Evolutionary conservation across 1,140 invertebrate species (phyloP), one percentile per base, ranked within the genome.

Genomic region (Drosophila ficusphila): DNA sequence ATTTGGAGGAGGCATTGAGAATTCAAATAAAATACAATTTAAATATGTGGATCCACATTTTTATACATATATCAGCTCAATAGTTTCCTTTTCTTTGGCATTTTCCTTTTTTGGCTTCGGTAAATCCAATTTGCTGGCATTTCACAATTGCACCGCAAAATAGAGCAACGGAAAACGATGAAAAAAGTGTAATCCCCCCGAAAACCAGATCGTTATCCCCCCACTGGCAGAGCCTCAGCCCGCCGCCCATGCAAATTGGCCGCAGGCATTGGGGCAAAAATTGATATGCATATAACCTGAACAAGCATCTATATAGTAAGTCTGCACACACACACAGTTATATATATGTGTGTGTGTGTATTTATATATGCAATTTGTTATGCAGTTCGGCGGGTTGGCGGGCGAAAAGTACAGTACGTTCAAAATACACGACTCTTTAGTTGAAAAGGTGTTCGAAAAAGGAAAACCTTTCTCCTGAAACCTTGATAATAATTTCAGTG

Each of bases 101-200:
- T 18, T 23, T 42, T 44, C 14, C 1, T 36, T 41, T 58, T 36
- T 65, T 4, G 18, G 23, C 58, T 52, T 46, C 44, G 27, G 25
- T 36, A 71, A 79, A 81, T 82, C 68, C 73, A 82, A 82, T 82
- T 82, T 69, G 73, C 68, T 83, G 57, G 56, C 79, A 82, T 82
- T 82, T 82, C 48, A 76, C 49, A 76, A 67, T 42, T 75, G 76
- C 64, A 79, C 34, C 47, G 61, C 56, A 68, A 62, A 27, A 71
- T 72, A 48, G 25, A 54, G 36, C 54, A 62, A 29, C 14, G 34
- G 23, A 12, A 56, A 64, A 14, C 16, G 31, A 18, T 27, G 9
- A 4, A 49, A 58, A 29, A 29, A 12, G 18, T 29, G 25, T 18
- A 25, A 47, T 36, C 18, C 21, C 12, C 21, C 25, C 1, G 16